Evolutionary conservation across 2,888 invertebrate genomes (phyloP).

Genomic region (Erynnis tages): DNA sequence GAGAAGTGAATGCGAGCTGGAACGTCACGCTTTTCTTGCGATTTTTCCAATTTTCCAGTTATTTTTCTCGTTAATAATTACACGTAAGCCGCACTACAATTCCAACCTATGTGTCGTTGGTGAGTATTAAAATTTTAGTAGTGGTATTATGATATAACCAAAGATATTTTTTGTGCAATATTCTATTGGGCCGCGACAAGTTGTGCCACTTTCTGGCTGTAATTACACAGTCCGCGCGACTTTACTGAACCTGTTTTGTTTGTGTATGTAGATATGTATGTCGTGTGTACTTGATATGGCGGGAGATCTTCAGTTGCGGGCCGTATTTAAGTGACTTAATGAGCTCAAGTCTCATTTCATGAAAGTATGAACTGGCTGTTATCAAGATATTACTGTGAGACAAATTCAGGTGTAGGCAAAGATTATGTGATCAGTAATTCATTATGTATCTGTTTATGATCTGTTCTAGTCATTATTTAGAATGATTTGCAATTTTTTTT

Average conservation of each 20-base stretch:
- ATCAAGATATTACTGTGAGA: no score
- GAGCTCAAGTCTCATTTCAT: no score
- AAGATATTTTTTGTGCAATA: constrained; percentile 9
- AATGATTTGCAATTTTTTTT: no score
- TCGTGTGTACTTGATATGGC: neutral
- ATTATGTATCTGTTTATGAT: no score
- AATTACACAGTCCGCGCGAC: constrained; percentile 9
- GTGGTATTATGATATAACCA: constrained; percentile 16
- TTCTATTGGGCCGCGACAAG: constrained; percentile 12
- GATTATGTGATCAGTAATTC: no score
- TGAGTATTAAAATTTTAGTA: neutral
- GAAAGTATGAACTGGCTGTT: no score
- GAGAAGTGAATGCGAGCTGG: neutral
- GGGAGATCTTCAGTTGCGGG: neutral
- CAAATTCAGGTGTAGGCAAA: no score
- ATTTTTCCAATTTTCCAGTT: constrained; percentile 1
- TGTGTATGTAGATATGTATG: neutral
- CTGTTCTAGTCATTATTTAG: no score
- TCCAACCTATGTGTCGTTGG: constrained; percentile 9
- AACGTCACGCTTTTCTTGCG: constrained; percentile 9
- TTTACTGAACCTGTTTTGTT: constrained; percentile 14
- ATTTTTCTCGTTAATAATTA: neutral
- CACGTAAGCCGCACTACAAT: neutral
- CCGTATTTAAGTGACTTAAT: neutral
- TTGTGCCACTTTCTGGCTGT: constrained; percentile 12